Percentiles rank a stretch among this genome's conserved stretches.
Conservation (phyloP, 2,888 invertebrate species). For the Oscheius sp. region DNA sequence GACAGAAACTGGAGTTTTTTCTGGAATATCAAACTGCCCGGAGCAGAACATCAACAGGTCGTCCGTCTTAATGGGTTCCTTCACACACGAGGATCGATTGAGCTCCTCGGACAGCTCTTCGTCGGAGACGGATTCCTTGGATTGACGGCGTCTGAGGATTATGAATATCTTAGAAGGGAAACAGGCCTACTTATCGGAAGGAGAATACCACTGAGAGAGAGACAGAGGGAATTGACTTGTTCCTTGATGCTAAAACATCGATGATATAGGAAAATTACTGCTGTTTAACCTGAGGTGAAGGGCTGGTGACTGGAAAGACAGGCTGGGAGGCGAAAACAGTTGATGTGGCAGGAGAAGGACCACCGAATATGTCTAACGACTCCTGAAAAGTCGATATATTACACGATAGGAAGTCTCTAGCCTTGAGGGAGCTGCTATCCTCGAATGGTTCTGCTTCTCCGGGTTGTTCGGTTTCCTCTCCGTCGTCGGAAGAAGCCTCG, state of each 20-base stretch:
- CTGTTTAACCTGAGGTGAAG: no score
- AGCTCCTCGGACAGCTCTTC: conserved; percentile 11
- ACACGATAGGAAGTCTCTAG: not conserved
- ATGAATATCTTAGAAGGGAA: not conserved
- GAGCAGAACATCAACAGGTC: conserved; percentile 37
- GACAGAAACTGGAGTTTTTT: not conserved
- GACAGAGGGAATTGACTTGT: conserved; percentile 23
- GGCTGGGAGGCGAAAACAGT: not conserved
- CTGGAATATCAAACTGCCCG: conserved; percentile 23
- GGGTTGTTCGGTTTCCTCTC: conserved; percentile 30
- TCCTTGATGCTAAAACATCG: not conserved
- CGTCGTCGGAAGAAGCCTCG: conserved; percentile 37
- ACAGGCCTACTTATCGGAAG: conserved; percentile 8
- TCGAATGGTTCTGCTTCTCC: not conserved
- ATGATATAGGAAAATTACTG: not conserved
- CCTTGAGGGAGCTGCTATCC: not conserved
- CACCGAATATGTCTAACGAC: conserved; percentile 12
- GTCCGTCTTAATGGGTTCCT: conserved; percentile 14
- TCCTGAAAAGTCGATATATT: not conserved
- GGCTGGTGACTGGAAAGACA: no score
- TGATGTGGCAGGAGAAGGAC: not conserved
- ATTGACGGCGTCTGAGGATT: not conserved
- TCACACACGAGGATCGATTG: not conserved
- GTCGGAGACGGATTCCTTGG: not conserved
- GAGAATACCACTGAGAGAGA: conserved; percentile 13